These are phyloP conservation scores for Lycocerus yunnanus DNA, from an alignment of 2,888 invertebrate genomes.

Conservation along the genomic window DNA sequence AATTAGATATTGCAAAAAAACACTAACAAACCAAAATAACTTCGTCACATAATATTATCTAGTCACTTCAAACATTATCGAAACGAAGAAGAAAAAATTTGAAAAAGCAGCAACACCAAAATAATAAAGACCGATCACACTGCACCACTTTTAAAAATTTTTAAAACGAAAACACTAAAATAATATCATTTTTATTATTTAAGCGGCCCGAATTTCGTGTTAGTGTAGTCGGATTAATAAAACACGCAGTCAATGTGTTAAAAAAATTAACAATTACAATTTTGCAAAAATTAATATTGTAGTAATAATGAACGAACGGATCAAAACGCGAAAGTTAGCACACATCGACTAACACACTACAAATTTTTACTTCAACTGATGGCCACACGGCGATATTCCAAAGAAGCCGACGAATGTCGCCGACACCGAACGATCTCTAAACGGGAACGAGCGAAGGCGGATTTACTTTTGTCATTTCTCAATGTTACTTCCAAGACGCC, in stretches of 20 bases:
- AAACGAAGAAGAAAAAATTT: neutral
- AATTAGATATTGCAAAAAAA: slow-evolving; percentile 26
- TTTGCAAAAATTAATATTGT: neutral
- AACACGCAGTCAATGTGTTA: slow-evolving; percentile 27
- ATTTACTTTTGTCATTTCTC: slow-evolving; percentile 10
- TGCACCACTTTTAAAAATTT: slow-evolving; percentile 12
- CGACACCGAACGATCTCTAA: slow-evolving; percentile 22
- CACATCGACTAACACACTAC: slow-evolving; percentile 28
- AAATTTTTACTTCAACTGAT: slow-evolving; percentile 47
- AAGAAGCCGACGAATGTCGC: slow-evolving; percentile 46
- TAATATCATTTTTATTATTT: slow-evolving; percentile 1
- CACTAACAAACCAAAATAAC: slow-evolving; percentile 9
- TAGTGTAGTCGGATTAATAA: slow-evolving; percentile 20
- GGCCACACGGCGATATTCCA: slow-evolving; percentile 46
- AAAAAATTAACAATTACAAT: slow-evolving; percentile 23
- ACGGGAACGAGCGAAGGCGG: slow-evolving; percentile 23
- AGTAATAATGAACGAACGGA: slow-evolving; percentile 9
- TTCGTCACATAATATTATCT: slow-evolving; percentile 17
- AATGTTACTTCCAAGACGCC: neutral
- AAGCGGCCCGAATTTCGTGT: slow-evolving; percentile 7
- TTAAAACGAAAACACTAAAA: slow-evolving; percentile 12
- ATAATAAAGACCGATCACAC: slow-evolving; percentile 9
- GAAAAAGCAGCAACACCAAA: neutral
- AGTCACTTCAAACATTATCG: slow-evolving; percentile 19
- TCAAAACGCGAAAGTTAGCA: slow-evolving; percentile 10